Percentiles rank a stretch among this genome's conserved stretches.
Conservation (phyloP, 2,888 invertebrate genomes). For the Hydriomena furcata region DNA sequence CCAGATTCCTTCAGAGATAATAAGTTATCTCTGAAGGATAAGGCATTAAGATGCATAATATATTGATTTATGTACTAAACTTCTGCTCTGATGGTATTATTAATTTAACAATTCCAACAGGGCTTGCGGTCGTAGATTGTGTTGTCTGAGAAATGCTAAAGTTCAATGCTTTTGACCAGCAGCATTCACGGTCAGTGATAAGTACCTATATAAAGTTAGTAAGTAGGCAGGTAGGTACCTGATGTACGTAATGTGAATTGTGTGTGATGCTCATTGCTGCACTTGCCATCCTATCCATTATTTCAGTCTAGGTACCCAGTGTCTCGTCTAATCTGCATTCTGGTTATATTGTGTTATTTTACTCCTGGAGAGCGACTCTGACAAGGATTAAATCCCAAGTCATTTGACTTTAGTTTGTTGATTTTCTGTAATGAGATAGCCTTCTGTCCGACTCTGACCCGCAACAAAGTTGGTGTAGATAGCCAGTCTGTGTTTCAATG, state of each 20-base stretch:
- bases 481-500: slow-evolving; percentile 24
- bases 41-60: too few species aligned
- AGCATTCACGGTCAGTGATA: not conserved
- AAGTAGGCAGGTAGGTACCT: too few species aligned
- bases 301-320: too few species aligned
- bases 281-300: too few species aligned
- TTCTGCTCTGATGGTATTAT: too few species aligned
- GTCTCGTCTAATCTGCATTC: too few species aligned
- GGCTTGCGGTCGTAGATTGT: slow-evolving; percentile 13
- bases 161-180: slow-evolving; percentile 16
- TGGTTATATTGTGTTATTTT: too few species aligned
- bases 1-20: not conserved
- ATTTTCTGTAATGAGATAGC: slow-evolving; percentile 16
- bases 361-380: too few species aligned
- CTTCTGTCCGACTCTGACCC: slow-evolving; percentile 12
- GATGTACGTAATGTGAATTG: too few species aligned
- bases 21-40: slow-evolving; percentile 20
- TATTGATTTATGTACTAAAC: too few species aligned
- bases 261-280: not conserved
- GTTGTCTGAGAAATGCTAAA: slow-evolving; percentile 17
- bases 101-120: too few species aligned
- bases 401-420: slow-evolving; percentile 5
- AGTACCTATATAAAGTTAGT: too few species aligned
- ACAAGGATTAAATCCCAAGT: not conserved
- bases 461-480: slow-evolving; percentile 15